These are phyloP conservation scores for Rhincodon typus DNA, from an alignment of 2,797 vertebrate genomes.

Conservation along the genomic window DNA sequence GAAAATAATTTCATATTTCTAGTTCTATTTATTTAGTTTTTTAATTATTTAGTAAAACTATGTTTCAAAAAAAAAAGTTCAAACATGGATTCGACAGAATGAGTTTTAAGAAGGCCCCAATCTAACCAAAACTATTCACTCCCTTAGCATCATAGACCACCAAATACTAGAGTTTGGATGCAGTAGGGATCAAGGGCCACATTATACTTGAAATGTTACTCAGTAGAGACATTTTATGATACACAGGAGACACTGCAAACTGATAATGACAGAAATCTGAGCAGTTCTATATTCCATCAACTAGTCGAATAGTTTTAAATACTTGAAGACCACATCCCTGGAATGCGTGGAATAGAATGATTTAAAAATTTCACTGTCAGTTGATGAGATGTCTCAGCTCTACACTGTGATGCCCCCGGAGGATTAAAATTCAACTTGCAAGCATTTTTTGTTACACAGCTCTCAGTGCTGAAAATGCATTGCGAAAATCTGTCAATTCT, in stretches of 20 bases:
- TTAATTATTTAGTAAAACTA: not conserved
- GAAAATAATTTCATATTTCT: not conserved
- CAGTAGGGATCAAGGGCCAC: not conserved
- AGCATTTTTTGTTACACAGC: not conserved
- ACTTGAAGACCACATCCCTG: not conserved
- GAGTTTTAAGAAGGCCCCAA: not conserved
- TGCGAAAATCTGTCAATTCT: not conserved
- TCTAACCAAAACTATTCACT: not conserved
- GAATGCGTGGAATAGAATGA: not conserved
- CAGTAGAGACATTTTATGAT: not conserved
- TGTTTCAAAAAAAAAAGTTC: not conserved
- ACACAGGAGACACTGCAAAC: not conserved
- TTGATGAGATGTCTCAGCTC: not conserved
- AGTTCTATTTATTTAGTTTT: not conserved
- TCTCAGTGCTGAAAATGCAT: slow-evolving; percentile 20
- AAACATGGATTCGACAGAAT: not conserved
- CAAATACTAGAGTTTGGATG: not conserved
- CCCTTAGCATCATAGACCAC: not conserved
- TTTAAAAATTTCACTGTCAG: not conserved
- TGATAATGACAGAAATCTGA: not conserved
- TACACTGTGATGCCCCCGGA: not conserved
- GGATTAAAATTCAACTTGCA: slow-evolving; percentile 8
- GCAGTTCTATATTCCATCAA: slow-evolving; percentile 10
- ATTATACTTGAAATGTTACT: not conserved
- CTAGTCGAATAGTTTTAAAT: not conserved